A percentile compares a stretch with the other conserved stretches of the same genome.
These are phyloP conservation scores for Leptinotarsa defecta DNA, from an alignment of 1,140 invertebrate genomes.

Conservation along the genomic window DNA sequence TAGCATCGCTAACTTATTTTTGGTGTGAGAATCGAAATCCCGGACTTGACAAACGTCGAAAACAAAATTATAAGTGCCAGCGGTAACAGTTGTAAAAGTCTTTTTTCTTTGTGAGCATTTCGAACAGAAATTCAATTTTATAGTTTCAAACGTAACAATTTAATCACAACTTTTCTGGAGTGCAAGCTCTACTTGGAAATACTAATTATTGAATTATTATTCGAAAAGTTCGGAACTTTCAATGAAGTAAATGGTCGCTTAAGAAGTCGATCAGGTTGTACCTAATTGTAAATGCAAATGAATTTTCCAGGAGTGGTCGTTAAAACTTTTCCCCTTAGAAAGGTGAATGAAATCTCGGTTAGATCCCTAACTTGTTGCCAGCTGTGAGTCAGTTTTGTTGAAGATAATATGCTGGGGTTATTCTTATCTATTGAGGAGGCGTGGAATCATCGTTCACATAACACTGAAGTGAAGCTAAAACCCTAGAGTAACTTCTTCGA, in stretches of 20 bases:
- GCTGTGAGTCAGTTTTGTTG: too few relatives aligned
- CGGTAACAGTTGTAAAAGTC: constrained; percentile 18
- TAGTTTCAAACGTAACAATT: background rate
- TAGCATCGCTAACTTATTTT: constrained; percentile 8
- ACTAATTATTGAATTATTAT: background rate
- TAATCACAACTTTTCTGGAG: constrained; percentile 28
- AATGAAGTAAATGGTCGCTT: background rate
- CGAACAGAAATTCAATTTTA: constrained; percentile 10
- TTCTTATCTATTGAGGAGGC: too few relatives aligned
- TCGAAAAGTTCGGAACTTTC: background rate
- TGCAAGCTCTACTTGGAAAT: background rate
- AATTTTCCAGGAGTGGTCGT: background rate
- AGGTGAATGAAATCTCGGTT: too few relatives aligned
- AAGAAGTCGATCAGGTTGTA: background rate
- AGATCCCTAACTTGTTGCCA: too few relatives aligned
- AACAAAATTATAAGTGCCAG: constrained; percentile 24
- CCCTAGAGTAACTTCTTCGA: too few relatives aligned
- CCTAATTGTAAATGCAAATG: background rate
- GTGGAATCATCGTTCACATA: too few relatives aligned
- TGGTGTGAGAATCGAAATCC: constrained; percentile 1
- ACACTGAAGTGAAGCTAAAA: too few relatives aligned
- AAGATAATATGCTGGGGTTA: too few relatives aligned
- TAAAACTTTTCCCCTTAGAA: background rate
- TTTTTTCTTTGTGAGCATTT: background rate
- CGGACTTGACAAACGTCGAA: constrained; percentile 7